Evolutionary conservation across 2,113 vertebrate genomes (phyloP), one percentile per base, ranked within the genome.

Genomic region (Papio anubis): DNA sequence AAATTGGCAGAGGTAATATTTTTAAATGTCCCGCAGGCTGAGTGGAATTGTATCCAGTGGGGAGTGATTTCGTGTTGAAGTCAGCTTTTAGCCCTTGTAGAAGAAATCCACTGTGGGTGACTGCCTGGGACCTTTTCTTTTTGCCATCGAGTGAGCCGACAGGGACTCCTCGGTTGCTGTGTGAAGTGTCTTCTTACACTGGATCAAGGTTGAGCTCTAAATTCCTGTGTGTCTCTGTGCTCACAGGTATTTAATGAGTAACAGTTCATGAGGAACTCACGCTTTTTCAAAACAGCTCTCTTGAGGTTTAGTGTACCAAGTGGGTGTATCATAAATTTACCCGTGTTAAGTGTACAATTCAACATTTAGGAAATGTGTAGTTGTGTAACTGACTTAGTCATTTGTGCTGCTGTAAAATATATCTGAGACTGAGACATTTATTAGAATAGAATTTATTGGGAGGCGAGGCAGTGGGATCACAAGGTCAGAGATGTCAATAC

Each of bases 1-100:
- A 99, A 98, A 83, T 97, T 99, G 86, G 98, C 99, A 5, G 98
- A 99, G 99, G 99, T 99, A 98, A 97, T 17, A 25, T 80, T 25
- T 50, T 30, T 16, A 40, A 61, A 0, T 10, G 27, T 9, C 45
- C 11, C 4, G n/a, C 27, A 30, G 30, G 40, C 6, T 17, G 25
- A 5, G 59, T 9, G 3, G 50, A 43, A 6, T 8, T 11, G 0
- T 2, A 13, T 14, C 48, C 7, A 0, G 9, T 2, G 30, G 18
- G 21, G 21, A 25, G 10, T 23, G 52, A 55, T 9, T 43, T 43
- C 16, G 6, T 43, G 8, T 52, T 45, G 27, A 25, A 40, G n/a
- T 21, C 16, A 7, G 27, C 40, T 55, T 72, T 61, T 27, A 43
- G 43, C 11, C 16, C n/a, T 57, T 18, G 35, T 50, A 16, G 25